Conservation (phyloP, 2,888 invertebrate genomes). For the Fragum sueziense region DNA sequence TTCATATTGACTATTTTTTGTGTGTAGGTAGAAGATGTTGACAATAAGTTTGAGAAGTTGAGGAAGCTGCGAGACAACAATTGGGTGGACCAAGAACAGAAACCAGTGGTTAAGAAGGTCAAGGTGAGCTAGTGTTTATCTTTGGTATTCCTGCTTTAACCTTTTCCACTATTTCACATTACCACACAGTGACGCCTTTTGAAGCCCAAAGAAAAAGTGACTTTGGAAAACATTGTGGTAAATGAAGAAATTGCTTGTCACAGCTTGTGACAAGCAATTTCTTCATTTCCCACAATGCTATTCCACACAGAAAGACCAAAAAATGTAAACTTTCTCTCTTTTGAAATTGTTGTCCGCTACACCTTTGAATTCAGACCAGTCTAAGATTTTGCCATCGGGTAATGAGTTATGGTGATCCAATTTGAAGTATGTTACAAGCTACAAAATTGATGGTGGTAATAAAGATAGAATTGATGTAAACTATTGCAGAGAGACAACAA, state of each 20-base stretch:
- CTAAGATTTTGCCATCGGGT: too few relatives aligned
- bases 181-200: neutral
- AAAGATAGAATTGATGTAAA: too few relatives aligned
- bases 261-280: neutral
- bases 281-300: neutral
- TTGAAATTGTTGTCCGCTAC: too few relatives aligned
- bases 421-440: too few relatives aligned
- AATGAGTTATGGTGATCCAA: too few relatives aligned
- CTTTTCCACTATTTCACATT: too few relatives aligned
- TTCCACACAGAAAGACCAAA: too few relatives aligned
- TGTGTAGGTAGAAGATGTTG: constrained; percentile 80
- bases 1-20: too few relatives aligned
- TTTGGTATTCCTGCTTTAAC: neutral
- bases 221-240: neutral
- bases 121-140: constrained; percentile 39
- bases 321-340: too few relatives aligned
- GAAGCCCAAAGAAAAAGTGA: neutral
- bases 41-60: constrained; percentile 75
- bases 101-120: constrained; percentile 57
- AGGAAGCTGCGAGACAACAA: constrained; percentile 72
- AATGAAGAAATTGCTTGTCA: neutral
- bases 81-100: constrained; percentile 70
- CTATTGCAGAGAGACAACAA: too few relatives aligned
- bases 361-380: too few relatives aligned
- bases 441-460: too few relatives aligned